phyloP scores from a whole-genome alignment of 2,888 invertebrate genomes.

The Cheilosia scutellata region DNA sequence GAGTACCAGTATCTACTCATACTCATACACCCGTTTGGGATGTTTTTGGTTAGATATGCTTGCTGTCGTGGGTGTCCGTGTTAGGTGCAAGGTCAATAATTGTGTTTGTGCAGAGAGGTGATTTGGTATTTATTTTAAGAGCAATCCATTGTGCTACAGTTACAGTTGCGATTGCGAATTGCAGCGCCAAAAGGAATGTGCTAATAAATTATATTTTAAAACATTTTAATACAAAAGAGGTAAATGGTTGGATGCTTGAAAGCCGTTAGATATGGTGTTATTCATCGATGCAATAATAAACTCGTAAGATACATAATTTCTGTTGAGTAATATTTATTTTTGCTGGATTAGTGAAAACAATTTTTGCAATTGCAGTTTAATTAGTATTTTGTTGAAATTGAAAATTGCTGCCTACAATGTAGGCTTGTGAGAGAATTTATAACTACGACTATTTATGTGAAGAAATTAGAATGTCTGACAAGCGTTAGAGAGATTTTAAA shows the following conservation, averaged over 20 bases:
- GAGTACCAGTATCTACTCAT: neutral
- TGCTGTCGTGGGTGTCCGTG: conserved; percentile 19
- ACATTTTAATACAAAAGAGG: conserved; percentile 15
- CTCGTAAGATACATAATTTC: conserved; percentile 1
- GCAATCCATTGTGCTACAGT: conserved; percentile 28
- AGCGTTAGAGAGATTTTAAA: too few species aligned
- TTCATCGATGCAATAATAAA: conserved; percentile 39
- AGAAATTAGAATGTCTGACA: too few species aligned
- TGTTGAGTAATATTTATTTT: conserved; percentile 33
- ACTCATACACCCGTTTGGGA: neutral
- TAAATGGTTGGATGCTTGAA: conserved; percentile 4
- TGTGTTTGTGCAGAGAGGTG: conserved; percentile 14
- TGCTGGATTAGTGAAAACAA: neutral
- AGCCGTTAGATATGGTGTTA: conserved; percentile 13
- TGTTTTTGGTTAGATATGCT: conserved; percentile 42
- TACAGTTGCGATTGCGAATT: neutral
- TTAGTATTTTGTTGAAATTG: neutral
- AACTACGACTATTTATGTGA: too few species aligned
- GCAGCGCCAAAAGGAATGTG: conserved; percentile 23
- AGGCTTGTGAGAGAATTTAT: neutral
- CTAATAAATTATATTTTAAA: conserved; percentile 25
- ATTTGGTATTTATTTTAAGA: conserved; percentile 43
- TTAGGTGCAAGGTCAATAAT: conserved; percentile 34
- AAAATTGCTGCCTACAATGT: neutral
- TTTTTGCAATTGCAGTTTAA: neutral